phyloP scores from a whole-genome alignment of 2,113 vertebrate species.

The Blennius ocellaris region DNA sequence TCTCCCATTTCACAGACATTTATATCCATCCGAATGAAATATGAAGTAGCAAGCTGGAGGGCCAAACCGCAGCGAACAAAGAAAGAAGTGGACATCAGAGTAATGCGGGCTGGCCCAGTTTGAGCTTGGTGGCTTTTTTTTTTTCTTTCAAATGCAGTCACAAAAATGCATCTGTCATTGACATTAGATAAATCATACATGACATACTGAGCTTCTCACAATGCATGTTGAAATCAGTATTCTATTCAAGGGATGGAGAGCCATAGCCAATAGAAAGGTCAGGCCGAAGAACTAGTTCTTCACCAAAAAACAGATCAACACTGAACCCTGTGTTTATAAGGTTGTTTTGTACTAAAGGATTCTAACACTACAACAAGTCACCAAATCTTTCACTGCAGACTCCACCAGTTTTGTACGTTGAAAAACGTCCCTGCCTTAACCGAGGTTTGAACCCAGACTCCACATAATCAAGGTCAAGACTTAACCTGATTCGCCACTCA shows the following conservation, averaged over 20 bases:
- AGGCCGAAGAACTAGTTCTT: slow-evolving; percentile 21
- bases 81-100: neutral
- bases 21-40: slow-evolving; percentile 23
- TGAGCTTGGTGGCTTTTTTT: slow-evolving; percentile 40
- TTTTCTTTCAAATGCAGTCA: slow-evolving; percentile 34
- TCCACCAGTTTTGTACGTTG: too few relatives aligned
- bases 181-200: slow-evolving; percentile 18
- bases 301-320: neutral
- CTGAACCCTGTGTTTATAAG: too few relatives aligned
- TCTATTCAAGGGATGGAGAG: slow-evolving; percentile 37
- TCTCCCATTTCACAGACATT: slow-evolving; percentile 7
- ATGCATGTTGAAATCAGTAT: slow-evolving; percentile 16
- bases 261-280: slow-evolving; percentile 23
- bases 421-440: too few relatives aligned
- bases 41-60: slow-evolving; percentile 16
- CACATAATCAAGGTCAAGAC: too few relatives aligned
- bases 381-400: too few relatives aligned
- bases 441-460: too few relatives aligned
- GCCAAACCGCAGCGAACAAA: slow-evolving; percentile 8
- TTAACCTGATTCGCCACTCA: too few relatives aligned
- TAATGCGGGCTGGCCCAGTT: slow-evolving; percentile 17
- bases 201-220: slow-evolving; percentile 6
- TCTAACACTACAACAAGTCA: too few relatives aligned
- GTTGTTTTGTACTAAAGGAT: too few relatives aligned
- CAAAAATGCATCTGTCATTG: slow-evolving; percentile 41